These are phyloP conservation scores for Machaerirhynchus nigripectus DNA, from an alignment of 2,113 vertebrate genomes.

Conservation along the genomic window DNA sequence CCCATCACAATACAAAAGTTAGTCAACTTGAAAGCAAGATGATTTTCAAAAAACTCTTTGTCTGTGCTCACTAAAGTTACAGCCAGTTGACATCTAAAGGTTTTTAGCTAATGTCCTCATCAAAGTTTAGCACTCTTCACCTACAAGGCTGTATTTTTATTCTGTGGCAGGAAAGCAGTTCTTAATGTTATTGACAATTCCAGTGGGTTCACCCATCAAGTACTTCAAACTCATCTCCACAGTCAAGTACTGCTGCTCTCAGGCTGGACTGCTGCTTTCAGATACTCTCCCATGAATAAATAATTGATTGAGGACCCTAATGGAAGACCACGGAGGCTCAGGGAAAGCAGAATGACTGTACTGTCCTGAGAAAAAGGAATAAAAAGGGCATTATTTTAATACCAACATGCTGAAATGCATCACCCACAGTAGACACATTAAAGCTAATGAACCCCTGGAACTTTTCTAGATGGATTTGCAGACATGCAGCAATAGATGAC, in stretches of 20 bases:
- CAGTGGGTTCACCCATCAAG: neutral
- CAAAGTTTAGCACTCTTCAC: neutral
- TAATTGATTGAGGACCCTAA: conserved; percentile 38
- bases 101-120: neutral
- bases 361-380: neutral
- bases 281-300: neutral
- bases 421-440: neutral
- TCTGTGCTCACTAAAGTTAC: neutral
- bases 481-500: neutral
- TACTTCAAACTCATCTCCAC: neutral
- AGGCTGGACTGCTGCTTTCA: neutral
- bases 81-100: neutral
- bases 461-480: neutral
- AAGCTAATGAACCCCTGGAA: neutral
- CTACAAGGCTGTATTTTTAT: neutral
- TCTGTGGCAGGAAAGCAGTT: conserved; percentile 27
- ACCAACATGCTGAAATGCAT: neutral
- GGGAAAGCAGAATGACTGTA: neutral
- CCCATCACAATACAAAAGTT: neutral
- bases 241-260: neutral
- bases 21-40: neutral
- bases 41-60: neutral
- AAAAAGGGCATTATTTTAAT: neutral
- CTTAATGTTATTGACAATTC: conserved; percentile 14
- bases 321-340: neutral